Percentiles rank a stretch among this genome's conserved stretches.
phyloP scores from a whole-genome alignment of 2,797 vertebrate species.

The Anguilla marmorata region DNA sequence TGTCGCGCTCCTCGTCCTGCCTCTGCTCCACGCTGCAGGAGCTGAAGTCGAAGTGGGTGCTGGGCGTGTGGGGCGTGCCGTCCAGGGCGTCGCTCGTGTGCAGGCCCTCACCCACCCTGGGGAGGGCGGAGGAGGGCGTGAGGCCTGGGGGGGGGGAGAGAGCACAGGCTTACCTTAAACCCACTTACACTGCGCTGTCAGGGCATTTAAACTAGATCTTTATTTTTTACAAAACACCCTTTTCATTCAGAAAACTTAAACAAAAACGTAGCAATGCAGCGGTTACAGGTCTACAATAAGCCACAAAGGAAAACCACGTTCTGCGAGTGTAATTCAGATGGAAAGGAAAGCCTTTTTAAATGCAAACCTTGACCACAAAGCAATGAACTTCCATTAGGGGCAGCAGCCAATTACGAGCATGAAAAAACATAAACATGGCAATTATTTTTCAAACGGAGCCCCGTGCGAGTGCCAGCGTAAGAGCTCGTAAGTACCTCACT shows the following conservation, averaged over 20 bases:
- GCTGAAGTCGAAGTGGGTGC: conserved; percentile 79
- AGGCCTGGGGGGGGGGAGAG: conserved; percentile 54
- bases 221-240: background rate
- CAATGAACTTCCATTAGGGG: background rate
- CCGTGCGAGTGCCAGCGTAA: background rate
- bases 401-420: conserved; percentile 4
- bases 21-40: conserved; percentile 82
- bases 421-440: background rate
- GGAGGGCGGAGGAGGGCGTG: conserved; percentile 62
- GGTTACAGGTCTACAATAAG: background rate
- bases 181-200: background rate
- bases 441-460: conserved; percentile 11
- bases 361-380: background rate
- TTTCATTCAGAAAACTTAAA: background rate
- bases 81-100: conserved; percentile 76
- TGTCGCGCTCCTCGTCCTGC: conserved; percentile 88
- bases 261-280: background rate
- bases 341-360: background rate
- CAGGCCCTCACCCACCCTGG: conserved; percentile 77
- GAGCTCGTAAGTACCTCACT: background rate
- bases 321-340: background rate
- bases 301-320: background rate
- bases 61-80: conserved; percentile 73
- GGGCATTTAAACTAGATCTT: background rate
- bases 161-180: background rate